Evolutionary conservation across 2,113 vertebrate species (phyloP), one percentile per base, ranked within the genome.

Genomic region (Caracal caracal): DNA sequence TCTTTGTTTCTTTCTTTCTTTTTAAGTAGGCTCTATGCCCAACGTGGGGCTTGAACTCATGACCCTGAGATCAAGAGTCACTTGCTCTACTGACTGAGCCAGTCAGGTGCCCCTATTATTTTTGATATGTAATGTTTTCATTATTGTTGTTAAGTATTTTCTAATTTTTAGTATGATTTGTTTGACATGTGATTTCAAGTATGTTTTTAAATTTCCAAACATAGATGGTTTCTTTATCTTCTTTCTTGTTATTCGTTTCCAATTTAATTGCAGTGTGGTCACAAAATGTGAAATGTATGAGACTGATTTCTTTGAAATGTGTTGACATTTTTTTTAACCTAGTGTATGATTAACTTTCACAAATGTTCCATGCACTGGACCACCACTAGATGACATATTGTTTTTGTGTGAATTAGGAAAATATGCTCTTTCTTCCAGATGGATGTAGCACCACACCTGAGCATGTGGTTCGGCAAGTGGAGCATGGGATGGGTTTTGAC

Each of bases 121-220:
- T 84, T 78, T 84, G 49, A 70, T 80, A 53, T 73, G 10, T 28
- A 65, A 90, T 65, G 86, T 85, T 75, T 96, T 86, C 47, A 56
- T 73, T 66, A 86, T 40, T 90, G 28, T 49, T 78, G 43, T 35
- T 81, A 86, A 86, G 26, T 87, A 73, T 66, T 95, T 95, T 90
- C 43, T 73, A 53, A 90, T 65, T 90, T 90, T 85, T 80, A 70
- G 10, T 82, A 40, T 73, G 70, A 90, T 20, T 81, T 76, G 65
- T 88, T 93, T 76, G 47, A 88, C 12, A 26, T 73, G 10, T 37
- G 43, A 93, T 85, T 96, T 96, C 70, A 70, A 78, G 49, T 84
- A 79, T 71, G 40, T 84, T 93, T 93, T 79, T n/a, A 90, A 76
- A 71, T 90, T 68, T 84, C 73, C 40, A 85, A 63, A 78, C 40